Percentiles rank a stretch among this genome's conserved stretches.
These are phyloP conservation scores for Natrix natrix DNA, from an alignment of 2,797 vertebrate species.

Conservation along the genomic window DNA sequence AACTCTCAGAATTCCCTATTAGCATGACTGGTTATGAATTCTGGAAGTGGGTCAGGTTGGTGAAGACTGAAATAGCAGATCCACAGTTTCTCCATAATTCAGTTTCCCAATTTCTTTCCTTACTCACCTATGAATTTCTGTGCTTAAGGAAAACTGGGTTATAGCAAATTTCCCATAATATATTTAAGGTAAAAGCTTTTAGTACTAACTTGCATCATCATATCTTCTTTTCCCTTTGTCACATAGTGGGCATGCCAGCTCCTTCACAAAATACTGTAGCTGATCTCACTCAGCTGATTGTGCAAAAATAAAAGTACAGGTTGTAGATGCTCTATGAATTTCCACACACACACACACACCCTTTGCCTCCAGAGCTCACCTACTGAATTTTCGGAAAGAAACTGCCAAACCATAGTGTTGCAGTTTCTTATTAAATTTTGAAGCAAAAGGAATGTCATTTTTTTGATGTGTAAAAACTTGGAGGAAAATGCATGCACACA, in stretches of 20 bases:
- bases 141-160: background rate
- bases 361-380: too few species aligned
- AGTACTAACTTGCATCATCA: background rate
- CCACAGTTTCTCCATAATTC: background rate
- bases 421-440: background rate
- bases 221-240: background rate
- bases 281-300: background rate
- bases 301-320: constrained; percentile 14
- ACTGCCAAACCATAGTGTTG: background rate
- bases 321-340: background rate
- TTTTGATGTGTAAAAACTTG: background rate
- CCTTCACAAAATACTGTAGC: background rate
- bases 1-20: background rate
- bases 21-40: background rate
- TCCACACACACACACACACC: too few species aligned
- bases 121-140: background rate
- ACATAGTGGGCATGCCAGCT: background rate
- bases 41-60: background rate
- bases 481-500: background rate
- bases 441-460: background rate
- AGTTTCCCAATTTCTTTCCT: background rate
- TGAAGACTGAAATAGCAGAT: background rate
- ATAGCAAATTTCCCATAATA: background rate
- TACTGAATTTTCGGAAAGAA: background rate
- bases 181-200: constrained; percentile 10